Evolutionary conservation across 2,113 vertebrate genomes (phyloP).

Genomic region (Gallinago jamesoni): DNA sequence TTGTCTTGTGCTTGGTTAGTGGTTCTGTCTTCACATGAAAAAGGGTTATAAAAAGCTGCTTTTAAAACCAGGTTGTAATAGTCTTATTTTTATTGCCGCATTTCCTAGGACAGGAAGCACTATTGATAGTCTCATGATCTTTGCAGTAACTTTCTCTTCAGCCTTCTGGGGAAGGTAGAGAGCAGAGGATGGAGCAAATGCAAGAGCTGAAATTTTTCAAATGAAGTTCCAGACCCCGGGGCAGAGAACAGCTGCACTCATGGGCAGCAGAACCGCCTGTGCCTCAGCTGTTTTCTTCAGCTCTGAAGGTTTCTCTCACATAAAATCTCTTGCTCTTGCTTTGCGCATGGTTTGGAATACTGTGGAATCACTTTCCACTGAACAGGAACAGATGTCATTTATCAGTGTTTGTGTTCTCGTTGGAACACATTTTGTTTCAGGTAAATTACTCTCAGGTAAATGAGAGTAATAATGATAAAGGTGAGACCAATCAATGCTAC

Average conservation of each 20-base stretch:
- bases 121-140: neutral
- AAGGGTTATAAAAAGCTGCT: neutral
- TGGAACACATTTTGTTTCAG: slow-evolving; percentile 23
- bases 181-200: neutral
- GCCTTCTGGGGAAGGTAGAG: neutral
- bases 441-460: neutral
- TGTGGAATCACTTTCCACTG: neutral
- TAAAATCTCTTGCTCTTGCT: neutral
- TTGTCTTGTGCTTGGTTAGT: neutral
- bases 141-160: neutral
- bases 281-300: neutral
- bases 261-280: fast-evolving
- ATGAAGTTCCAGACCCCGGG: neutral
- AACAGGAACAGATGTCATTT: slow-evolving; percentile 21
- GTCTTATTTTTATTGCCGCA: neutral
- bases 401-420: neutral
- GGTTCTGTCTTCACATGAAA: neutral
- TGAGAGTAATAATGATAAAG: neutral
- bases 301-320: neutral
- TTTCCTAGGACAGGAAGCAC: neutral
- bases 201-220: neutral
- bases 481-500: neutral
- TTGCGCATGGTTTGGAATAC: neutral
- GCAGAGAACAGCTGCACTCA: neutral
- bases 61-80: neutral